Evolutionary conservation across 2,113 vertebrate genomes (phyloP).

Genomic region (Pseudorectes ferrugineus): DNA sequence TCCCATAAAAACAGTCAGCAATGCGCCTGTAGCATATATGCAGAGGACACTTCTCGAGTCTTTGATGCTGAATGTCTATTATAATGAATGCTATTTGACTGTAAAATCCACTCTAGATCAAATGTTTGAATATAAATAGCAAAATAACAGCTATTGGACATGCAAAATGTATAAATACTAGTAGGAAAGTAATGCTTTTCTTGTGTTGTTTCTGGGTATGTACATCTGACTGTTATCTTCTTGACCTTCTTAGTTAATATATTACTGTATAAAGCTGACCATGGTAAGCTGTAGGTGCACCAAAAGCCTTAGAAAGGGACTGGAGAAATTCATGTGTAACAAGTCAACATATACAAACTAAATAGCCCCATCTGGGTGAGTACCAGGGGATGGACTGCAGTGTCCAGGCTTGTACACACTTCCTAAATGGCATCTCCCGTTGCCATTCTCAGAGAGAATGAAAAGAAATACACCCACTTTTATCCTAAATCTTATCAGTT

Average conservation of each 20-base stretch:
- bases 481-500: not conserved
- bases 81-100: not conserved
- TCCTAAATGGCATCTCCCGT: not conserved
- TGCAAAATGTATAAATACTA: not conserved
- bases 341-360: not conserved
- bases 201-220: not conserved
- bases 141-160: not conserved
- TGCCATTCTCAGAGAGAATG: not conserved
- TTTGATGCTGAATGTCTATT: not conserved
- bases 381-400: not conserved
- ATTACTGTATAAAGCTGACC: not conserved
- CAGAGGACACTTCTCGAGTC: not conserved
- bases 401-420: fast-evolving
- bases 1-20: not conserved
- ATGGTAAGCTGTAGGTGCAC: not conserved
- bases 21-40: not conserved
- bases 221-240: not conserved
- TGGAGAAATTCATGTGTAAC: not conserved
- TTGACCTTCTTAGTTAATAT: not conserved
- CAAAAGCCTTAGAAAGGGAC: not conserved
- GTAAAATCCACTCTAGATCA: not conserved
- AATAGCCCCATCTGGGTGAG: not conserved
- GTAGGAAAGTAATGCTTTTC: not conserved
- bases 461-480: not conserved
- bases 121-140: not conserved